These are phyloP conservation scores for Gobiocypris rarus DNA, from an alignment of 2,113 vertebrate genomes.

Conservation along the genomic window DNA sequence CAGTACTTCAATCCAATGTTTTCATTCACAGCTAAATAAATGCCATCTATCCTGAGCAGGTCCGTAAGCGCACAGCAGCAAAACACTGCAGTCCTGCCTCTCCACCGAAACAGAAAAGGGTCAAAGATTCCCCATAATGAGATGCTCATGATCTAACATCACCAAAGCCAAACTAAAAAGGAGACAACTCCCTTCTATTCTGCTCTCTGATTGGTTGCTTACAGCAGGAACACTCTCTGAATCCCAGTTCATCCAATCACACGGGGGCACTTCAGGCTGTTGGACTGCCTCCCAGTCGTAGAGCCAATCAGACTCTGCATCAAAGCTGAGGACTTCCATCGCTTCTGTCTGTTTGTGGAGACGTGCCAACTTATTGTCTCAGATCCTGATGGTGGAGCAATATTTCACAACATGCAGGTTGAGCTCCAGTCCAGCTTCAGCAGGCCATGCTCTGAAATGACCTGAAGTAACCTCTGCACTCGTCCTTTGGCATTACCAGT, in stretches of 20 bases:
- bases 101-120: background rate
- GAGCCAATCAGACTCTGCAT: slow-evolving; percentile 36
- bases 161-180: background rate
- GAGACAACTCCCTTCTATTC: background rate
- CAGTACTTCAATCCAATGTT: background rate
- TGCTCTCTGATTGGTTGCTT: slow-evolving; percentile 47
- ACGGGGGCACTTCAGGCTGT: background rate
- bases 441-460: slow-evolving; percentile 3
- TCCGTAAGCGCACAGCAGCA: too few relatives aligned
- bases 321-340: slow-evolving; percentile 45
- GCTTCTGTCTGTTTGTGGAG: background rate
- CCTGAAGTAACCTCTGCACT: slow-evolving; percentile 5
- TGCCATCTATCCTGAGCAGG: too few relatives aligned
- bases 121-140: background rate
- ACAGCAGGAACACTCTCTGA: slow-evolving; percentile 63
- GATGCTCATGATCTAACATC: background rate
- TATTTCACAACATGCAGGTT: background rate
- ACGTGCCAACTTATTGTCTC: background rate
- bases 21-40: too few relatives aligned
- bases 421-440: background rate
- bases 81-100: background rate
- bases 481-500: background rate
- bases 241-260: slow-evolving; percentile 48
- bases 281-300: slow-evolving; percentile 49
- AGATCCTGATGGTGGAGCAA: background rate